A percentile compares a stretch with the other conserved stretches of the same genome.
Conservation (phyloP, 2,888 invertebrate species). For the Orthosia gracilis region DNA sequence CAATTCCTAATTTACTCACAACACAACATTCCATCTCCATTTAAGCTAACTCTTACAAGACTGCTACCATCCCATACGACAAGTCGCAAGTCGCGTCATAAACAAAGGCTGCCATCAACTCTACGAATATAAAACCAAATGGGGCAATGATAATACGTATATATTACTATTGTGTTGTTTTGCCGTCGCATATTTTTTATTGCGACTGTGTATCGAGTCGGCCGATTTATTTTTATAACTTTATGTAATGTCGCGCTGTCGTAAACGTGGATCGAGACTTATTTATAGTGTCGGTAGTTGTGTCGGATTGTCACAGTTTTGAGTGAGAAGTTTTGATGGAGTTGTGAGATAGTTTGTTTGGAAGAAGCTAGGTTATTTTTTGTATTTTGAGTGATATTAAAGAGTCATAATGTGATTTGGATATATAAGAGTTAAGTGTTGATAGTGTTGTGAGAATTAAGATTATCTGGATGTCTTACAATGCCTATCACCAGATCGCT, state of each 20-base stretch:
- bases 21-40: conserved; percentile 36
- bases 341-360: conserved; percentile 12
- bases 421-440: not conserved
- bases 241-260: conserved; percentile 61
- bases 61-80: conserved; percentile 35
- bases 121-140: conserved; percentile 84
- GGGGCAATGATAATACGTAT: conserved; percentile 83
- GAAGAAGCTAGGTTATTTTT: not conserved
- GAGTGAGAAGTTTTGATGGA: conserved; percentile 56
- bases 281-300: conserved; percentile 63
- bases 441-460: not conserved
- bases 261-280: conserved; percentile 63
- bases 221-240: conserved; percentile 74
- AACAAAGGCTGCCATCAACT: conserved; percentile 73
- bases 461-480: not conserved
- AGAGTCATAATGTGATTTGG: not conserved
- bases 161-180: conserved; percentile 82
- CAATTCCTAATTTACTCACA: conserved; percentile 19
- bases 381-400: not conserved
- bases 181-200: conserved; percentile 76
- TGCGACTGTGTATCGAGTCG: conserved; percentile 71
- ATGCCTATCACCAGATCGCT: too few relatives aligned
- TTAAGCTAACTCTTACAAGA: conserved; percentile 22
- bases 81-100: conserved; percentile 59
- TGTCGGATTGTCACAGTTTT: conserved; percentile 50